Percentiles rank a stretch among this genome's conserved stretches.
Conservation (phyloP, 2,888 invertebrate genomes). For the Petrophora chlorosata region DNA sequence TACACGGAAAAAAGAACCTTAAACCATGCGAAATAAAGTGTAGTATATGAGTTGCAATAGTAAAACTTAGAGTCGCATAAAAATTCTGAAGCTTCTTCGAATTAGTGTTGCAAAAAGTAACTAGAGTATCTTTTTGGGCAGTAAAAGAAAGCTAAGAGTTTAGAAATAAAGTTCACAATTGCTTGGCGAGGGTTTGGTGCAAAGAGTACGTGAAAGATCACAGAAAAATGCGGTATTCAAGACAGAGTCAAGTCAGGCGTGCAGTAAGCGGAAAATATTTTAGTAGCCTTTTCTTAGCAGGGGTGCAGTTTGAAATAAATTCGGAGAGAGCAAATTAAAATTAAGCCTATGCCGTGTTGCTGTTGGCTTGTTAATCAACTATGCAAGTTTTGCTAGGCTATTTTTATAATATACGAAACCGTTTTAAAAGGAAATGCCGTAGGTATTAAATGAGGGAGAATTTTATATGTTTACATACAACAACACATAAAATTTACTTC, state of each 20-base stretch:
- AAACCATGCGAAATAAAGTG: slow-evolving; percentile 37
- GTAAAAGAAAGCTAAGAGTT: slow-evolving; percentile 44
- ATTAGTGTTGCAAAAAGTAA: slow-evolving; percentile 75
- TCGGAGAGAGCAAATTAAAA: slow-evolving; percentile 15
- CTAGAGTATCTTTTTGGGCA: slow-evolving; percentile 46
- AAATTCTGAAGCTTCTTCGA: slow-evolving; percentile 66
- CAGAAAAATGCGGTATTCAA: slow-evolving; percentile 70
- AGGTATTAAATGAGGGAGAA: too few relatives aligned
- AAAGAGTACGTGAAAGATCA: slow-evolving; percentile 50
- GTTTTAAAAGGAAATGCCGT: too few relatives aligned
- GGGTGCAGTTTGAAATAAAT: slow-evolving; percentile 23
- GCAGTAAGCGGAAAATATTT: slow-evolving; percentile 69
- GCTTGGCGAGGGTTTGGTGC: slow-evolving; percentile 37
- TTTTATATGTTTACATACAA: too few relatives aligned
- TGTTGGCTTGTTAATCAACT: too few relatives aligned
- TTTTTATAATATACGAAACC: too few relatives aligned
- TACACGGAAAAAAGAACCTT: slow-evolving; percentile 48
- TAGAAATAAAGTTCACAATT: slow-evolving; percentile 50
- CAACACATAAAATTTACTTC: slow-evolving; percentile 1
- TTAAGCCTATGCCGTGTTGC: too few relatives aligned
- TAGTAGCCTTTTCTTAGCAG: slow-evolving; percentile 40
- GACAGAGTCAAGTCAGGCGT: slow-evolving; percentile 65
- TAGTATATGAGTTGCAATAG: slow-evolving; percentile 31
- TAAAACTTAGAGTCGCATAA: slow-evolving; percentile 56
- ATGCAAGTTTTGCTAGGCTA: too few relatives aligned